Base-by-base conservation (phyloP, 2,888 invertebrate genomes). In the Aelia acuminata region DNA sequence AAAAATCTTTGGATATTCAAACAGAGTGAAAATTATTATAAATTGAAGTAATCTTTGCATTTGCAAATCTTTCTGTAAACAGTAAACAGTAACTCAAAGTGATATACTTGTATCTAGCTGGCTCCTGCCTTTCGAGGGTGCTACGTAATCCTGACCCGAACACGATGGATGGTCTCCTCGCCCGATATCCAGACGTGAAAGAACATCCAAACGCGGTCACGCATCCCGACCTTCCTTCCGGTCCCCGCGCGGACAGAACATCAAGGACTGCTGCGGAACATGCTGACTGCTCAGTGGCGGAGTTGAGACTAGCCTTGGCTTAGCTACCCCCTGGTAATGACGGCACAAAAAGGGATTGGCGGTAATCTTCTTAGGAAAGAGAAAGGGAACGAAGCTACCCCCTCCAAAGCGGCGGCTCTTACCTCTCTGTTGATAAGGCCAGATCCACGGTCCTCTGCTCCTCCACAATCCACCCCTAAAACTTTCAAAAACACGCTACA, bases 301-400 rank as follows among this genome's bases (percentile, higher is more conserved):
- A 70, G 63, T 70, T 70, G 63, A 49, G 87, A 48, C 80, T 80
- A 49, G 75, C 47, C 70, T 43, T 84, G 57, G 43, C 57, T 86
- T 49, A 80, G 80, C 80, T 80, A 80, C 84, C 57, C 85, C 89
- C 50, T 85, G 49, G 89, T 89, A 89, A 89, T 89, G 89, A 89
- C 89, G 89, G 88, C 88, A 90, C 90, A 90, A 90, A 90, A 90
- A 90, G 90, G 90, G 90, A 90, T 90, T 90, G 89, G 90, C 89
- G 87, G 89, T 90, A 90, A 90, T 90, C 90, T 90, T 90, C 90
- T 90, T 90, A 90, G 89, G 18, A 87, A 48, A 87, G 89, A 84
- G 88, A 87, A 87, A 89, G 89, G 89, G 84, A 80, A 50, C 31
- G 50, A 87, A 87, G 31, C 87, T 50, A 49, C 84, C 39, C 87